Evolutionary conservation across 2,888 invertebrate species (phyloP), one percentile per base, ranked within the genome.

Genomic region (Antitype chi): DNA sequence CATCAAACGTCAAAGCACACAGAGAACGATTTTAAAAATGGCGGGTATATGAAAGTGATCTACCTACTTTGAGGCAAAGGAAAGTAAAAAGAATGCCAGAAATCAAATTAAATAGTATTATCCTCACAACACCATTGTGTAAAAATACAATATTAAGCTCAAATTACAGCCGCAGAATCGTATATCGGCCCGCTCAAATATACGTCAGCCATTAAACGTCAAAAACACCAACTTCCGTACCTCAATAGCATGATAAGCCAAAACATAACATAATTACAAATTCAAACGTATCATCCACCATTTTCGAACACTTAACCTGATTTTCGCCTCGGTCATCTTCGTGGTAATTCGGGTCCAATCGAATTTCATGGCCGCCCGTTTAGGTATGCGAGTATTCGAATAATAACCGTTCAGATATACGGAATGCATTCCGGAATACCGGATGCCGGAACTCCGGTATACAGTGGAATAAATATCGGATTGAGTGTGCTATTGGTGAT

Each of bases 261-360:
- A 73, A 69, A 73, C 5, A 38, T 57, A 25, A 57, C 52, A 32
- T 17, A 57, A 64, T 73, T 66, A 15, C 15, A 69, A 64, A 52
- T 78, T 66, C 52, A 62, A 47, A 52, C n/a, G 32, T 69, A 32
- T 57, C 69, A 53, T 69, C 71, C 64, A 20, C 69, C 64, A 69
- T 82, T 76, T 75, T 60, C 32, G 25, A 63, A 59, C 52, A 32
- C 43, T 64, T 25, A 77, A 82, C 83, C 80, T 52, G 67, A 81
- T 81, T 88, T 60, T 72, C 66, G 69, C 38, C 74, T 78, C 79
- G 79, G 84, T 64, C 68, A 72, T 63, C 60, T 67, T 75, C 74
- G 78, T 72, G n/a, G 52, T 52, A 13, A 78, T 57, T 80, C 79
- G 79, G 76, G 63, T 28, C 53, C 71, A 86, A 87, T 88, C 80